Conservation (phyloP, 2,797 vertebrate species). For the Falco rusticolus region DNA sequence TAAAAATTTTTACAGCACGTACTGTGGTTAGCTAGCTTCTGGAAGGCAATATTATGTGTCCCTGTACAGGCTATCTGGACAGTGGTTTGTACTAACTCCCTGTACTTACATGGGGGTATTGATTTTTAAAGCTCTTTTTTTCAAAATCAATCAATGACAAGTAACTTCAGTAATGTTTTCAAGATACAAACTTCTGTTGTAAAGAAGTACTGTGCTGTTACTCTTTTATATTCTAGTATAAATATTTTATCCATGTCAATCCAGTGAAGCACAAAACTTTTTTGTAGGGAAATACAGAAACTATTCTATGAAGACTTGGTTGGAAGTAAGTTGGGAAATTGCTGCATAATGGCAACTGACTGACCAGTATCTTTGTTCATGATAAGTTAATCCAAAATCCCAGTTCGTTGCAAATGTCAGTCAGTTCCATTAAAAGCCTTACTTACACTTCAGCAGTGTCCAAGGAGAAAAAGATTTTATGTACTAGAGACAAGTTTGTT, state of each 20-base stretch:
- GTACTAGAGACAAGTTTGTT: neutral
- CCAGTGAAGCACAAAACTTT: neutral
- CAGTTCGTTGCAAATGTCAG: neutral
- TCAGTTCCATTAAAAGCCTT: neutral
- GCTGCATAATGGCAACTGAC: neutral
- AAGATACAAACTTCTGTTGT: neutral
- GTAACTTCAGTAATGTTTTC: neutral
- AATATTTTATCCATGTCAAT: neutral
- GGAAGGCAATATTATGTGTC: neutral
- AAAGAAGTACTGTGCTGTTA: neutral
- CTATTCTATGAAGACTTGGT: neutral
- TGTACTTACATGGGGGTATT: neutral
- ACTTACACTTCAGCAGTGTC: neutral
- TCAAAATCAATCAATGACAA: neutral
- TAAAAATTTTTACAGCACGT: neutral
- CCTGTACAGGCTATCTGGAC: neutral
- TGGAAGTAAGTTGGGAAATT: neutral
- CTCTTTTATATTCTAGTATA: neutral
- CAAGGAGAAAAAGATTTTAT: neutral
- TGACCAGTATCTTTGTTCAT: neutral
- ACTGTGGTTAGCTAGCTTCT: neutral
- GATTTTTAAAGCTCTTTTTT: neutral
- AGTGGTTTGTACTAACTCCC: neutral
- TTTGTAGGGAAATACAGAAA: neutral
- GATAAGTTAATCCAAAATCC: neutral